Evolutionary conservation across 2,888 invertebrate species (phyloP), one percentile per base, ranked within the genome.

Genomic region (Tetramorium bicarinatum): DNA sequence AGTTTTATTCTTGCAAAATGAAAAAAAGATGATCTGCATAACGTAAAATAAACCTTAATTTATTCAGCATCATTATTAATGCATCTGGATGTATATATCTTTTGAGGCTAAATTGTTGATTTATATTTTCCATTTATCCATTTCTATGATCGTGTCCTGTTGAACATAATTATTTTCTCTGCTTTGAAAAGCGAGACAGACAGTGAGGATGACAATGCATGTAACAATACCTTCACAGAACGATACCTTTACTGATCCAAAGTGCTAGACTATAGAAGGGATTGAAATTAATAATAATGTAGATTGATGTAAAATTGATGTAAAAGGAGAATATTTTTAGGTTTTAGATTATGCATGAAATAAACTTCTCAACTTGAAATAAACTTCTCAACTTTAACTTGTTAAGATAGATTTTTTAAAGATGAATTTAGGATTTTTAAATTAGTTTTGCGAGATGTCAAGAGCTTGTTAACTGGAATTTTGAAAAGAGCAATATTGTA

Each of bases 311-410:
- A 64, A 44, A 41, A 47, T 66, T 66, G 44, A 25, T 9, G 9
- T 66, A 25, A 47, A 44, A 41, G 7, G 8, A 25, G 11, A 38
- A 52, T 64, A 38, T 11, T 41, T 75, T 4, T 52, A 54, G 41
- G 6, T 49, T 25, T 85, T 92, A 92, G 90, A 82, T 92, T 92
- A 91, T 93, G 93, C 91, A 93, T 91, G 93, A 94, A 94, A n/a
- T n/a, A n/a, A n/a, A n/a, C n/a, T n/a, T n/a, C n/a, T n/a, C n/a
- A n/a, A 94, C 93, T 94, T 94, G 88, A 92, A 93, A 91, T 94
- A 94, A 94, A 93, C 92, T 94, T 93, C 93, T 91, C 91, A 83
- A 67, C 9, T 47, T 11, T 93, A 94, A 91, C 47, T 84, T 64
- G 29, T 77, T 94, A 94, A 92, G 92, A 69, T 56, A 56, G 25